Evolutionary conservation across 2,113 vertebrate genomes (phyloP).

Genomic region (Hemibagrus wyckioides): DNA sequence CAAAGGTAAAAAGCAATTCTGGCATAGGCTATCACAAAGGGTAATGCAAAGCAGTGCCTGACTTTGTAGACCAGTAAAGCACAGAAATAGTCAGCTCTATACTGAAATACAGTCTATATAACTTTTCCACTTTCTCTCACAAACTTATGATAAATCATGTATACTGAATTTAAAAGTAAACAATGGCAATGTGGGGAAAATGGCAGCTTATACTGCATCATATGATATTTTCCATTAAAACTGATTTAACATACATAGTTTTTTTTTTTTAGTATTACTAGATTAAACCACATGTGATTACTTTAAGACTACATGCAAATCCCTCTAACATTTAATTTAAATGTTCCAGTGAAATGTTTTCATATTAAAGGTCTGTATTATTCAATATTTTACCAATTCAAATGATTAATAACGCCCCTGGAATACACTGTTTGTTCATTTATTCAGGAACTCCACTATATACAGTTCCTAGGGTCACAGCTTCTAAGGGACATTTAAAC

Average conservation of each 20-base stretch:
- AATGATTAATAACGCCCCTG: background rate
- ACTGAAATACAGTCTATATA: background rate
- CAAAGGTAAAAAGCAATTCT: background rate
- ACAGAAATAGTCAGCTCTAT: background rate
- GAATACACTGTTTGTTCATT: background rate
- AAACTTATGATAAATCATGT: background rate
- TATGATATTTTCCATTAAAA: background rate
- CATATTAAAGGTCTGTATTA: background rate
- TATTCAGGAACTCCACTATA: background rate
- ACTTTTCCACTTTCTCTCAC: background rate
- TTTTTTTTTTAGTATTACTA: background rate
- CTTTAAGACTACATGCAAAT: background rate
- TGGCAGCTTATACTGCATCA: background rate
- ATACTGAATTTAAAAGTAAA: background rate
- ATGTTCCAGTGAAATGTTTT: background rate
- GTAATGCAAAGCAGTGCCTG: background rate
- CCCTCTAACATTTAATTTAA: background rate
- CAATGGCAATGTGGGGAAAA: background rate
- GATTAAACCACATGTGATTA: background rate
- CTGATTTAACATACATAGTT: background rate
- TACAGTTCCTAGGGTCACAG: background rate
- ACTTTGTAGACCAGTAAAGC: background rate
- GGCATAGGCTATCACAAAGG: background rate
- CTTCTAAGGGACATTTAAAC: background rate
- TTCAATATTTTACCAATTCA: background rate